Base-by-base conservation (phyloP, 1,140 invertebrate species). In the Drosophila lowei region DNA sequence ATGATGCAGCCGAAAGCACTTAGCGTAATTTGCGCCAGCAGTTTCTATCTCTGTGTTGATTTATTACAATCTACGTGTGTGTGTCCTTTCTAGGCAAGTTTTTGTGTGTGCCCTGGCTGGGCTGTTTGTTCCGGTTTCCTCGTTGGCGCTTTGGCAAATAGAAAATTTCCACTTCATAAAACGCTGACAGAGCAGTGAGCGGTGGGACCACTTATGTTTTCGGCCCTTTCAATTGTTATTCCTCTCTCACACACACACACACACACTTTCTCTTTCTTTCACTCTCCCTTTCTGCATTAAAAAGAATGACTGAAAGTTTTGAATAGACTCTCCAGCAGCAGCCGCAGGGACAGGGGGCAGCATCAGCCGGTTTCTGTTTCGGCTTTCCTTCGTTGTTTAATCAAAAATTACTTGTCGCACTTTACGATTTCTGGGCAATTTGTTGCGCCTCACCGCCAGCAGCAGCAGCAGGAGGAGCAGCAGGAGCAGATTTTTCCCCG, bases 271-370 rank as follows among this genome's bases (percentile, higher is more conserved):
- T 47, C 42, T 43, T 15, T 7, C 16, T 28, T n/a, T 23, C 7
- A 23, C 38, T 56, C 54, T 58, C 53, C 34, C 34, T 38, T 38
- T 76, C 59, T 83, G 78, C 75, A 86, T 86, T 88, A 86, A 86
- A 86, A 78, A 88, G 83, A 86, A 86, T 86, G 83, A 86, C 83
- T 83, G 83, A 75, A 83, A 86, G 88, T 86, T 86, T 86, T 56
- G 70, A 9, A 62, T 74, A 77, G 64, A 56, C 48, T 25, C 67
- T 49, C 18, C 6, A 43, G 48, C 56, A 38, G 23, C 4, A 25
- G 44, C 41, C 42, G 18, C 11, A 56, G 23, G 5, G 23, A 21
- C 18, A 21, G 11, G 34, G 34, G 34, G 11, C 34, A 38, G 34
- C 34, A 38, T 38, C 11, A 38, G 34, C 34, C 34, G 3, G 34